phyloP scores from a whole-genome alignment of 2,888 invertebrate genomes.

The Drosophila phalerata region DNA sequence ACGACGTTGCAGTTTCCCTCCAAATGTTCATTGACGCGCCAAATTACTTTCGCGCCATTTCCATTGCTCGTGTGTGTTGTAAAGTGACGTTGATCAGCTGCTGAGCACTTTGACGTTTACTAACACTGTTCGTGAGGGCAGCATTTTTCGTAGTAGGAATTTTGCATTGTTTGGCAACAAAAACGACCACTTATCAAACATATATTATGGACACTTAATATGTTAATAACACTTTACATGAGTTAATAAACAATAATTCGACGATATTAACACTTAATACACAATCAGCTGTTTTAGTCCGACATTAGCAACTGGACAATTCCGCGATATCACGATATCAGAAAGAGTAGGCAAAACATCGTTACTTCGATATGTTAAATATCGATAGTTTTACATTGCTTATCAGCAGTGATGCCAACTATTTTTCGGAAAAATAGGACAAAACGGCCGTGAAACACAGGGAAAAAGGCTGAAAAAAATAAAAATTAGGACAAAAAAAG shows the following conservation, averaged over 20 bases:
- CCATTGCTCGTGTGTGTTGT: conserved; percentile 27
- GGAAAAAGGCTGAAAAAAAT: too few relatives aligned
- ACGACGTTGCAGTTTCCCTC: conserved; percentile 82
- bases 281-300: conserved; percentile 36
- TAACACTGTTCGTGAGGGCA: conserved; percentile 42
- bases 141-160: conserved; percentile 41
- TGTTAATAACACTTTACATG: background rate
- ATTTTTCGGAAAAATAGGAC: too few relatives aligned
- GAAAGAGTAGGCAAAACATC: background rate
- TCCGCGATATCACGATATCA: conserved; percentile 29
- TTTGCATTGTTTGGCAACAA: background rate
- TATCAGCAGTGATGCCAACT: too few relatives aligned
- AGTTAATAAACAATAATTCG: background rate
- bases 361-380: background rate
- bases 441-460: too few relatives aligned
- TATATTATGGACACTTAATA: background rate
- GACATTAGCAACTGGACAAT: conserved; percentile 11
- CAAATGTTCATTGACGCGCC: conserved; percentile 78
- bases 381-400: conserved; percentile 27
- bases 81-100: conserved; percentile 46
- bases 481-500: too few relatives aligned
- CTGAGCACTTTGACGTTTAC: background rate
- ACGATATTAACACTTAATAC: background rate
- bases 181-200: background rate
- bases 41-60: conserved; percentile 77